Evolutionary conservation across 2,888 invertebrate species (phyloP).

Genomic region (Abscondita cerata): DNA sequence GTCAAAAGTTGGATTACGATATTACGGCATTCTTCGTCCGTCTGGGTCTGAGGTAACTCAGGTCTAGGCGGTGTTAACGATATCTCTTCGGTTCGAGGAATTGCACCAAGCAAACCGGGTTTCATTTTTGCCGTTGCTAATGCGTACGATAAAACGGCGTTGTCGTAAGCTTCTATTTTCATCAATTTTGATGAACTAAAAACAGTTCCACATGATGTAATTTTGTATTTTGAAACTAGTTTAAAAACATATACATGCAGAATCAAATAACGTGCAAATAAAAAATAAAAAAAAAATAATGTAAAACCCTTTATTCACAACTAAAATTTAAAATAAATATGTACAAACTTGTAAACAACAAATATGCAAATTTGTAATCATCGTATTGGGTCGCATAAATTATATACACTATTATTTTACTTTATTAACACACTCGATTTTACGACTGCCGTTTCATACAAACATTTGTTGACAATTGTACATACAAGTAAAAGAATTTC

Average conservation of each 20-base stretch:
- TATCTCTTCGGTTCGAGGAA: slow-evolving; percentile 46
- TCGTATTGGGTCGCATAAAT: not conserved
- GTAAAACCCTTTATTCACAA: slow-evolving; percentile 57
- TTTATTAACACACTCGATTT: too few species aligned
- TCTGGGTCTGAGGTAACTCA: slow-evolving; percentile 33
- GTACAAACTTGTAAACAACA: slow-evolving; percentile 44
- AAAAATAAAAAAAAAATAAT: slow-evolving; percentile 51
- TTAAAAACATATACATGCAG: slow-evolving; percentile 14
- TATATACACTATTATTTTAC: slow-evolving; percentile 3
- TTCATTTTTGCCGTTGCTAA: slow-evolving; percentile 57
- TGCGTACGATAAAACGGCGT: slow-evolving; percentile 58
- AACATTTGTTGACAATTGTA: not conserved
- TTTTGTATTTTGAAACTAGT: too few species aligned
- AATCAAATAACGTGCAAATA: slow-evolving; percentile 48
- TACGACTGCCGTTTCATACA: not conserved
- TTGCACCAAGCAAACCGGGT: slow-evolving; percentile 51
- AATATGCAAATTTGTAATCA: slow-evolving; percentile 1
- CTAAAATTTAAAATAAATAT: slow-evolving; percentile 55
- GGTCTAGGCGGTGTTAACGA: slow-evolving; percentile 53
- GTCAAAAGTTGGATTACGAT: slow-evolving; percentile 58
- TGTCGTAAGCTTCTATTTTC: slow-evolving; percentile 66
- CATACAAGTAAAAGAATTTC: slow-evolving; percentile 3
- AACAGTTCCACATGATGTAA: too few species aligned
- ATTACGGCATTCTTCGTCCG: slow-evolving; percentile 43
- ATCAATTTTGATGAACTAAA: slow-evolving; percentile 66